Percentiles rank a stretch among this genome's conserved stretches.
phyloP scores from a whole-genome alignment of 2,797 vertebrate genomes.

The Catostomus latipinnis region DNA sequence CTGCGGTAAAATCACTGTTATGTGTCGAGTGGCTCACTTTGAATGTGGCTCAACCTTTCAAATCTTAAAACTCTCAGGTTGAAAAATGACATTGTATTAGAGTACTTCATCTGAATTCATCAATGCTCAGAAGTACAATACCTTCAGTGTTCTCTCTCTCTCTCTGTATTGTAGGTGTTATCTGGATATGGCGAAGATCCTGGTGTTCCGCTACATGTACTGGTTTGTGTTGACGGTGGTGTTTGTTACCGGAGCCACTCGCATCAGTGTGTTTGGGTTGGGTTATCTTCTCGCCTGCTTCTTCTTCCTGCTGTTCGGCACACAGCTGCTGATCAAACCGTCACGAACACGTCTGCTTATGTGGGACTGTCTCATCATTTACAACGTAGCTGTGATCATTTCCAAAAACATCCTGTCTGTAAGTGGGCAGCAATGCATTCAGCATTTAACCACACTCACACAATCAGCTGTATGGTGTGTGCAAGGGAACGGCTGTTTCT shows the following conservation, averaged over 20 bases:
- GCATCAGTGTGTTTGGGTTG: constrained; percentile 92
- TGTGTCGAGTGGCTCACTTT: too few species aligned
- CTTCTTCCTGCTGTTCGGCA: constrained; percentile 91
- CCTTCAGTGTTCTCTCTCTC: neutral
- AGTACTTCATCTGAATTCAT: too few species aligned
- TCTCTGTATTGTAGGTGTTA: constrained; percentile 80
- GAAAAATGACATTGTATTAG: too few species aligned
- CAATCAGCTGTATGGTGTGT: neutral
- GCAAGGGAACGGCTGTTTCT: neutral
- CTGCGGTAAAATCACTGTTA: too few species aligned
- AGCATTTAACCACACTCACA: neutral
- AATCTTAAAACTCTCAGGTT: too few species aligned
- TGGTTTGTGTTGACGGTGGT: constrained; percentile 92
- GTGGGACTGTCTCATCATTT: constrained; percentile 98
- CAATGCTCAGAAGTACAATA: too few species aligned
- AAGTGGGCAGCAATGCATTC: constrained; percentile 63
- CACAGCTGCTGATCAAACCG: constrained; percentile 79
- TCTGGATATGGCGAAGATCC: constrained; percentile 93
- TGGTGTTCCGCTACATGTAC: constrained; percentile 91
- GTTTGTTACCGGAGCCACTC: constrained; percentile 89
- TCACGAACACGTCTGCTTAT: constrained; percentile 81
- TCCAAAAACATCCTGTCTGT: constrained; percentile 94
- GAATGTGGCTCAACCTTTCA: too few species aligned
- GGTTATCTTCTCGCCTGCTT: constrained; percentile 94
- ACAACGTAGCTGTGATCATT: constrained; percentile 90